Conservation (phyloP, 1,140 invertebrate genomes). For the Drosophila auraria region DNA sequence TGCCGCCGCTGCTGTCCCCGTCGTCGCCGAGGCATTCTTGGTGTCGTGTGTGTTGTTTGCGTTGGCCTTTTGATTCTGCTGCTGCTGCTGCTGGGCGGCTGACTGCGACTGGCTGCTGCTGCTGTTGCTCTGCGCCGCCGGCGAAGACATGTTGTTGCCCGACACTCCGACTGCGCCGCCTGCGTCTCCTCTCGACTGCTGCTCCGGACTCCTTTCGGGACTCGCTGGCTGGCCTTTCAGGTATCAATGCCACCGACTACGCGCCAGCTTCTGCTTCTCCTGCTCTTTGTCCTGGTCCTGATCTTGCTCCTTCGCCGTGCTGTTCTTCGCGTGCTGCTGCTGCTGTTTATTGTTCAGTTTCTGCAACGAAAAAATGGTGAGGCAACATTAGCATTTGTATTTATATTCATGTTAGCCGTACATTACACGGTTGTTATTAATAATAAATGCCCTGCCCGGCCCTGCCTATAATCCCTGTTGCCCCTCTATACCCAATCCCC, state of each 20-base stretch:
- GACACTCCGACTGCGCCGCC: constrained; percentile 18
- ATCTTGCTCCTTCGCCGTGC: background rate
- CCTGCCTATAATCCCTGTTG: background rate
- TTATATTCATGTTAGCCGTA: constrained; percentile 41
- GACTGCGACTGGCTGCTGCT: constrained; percentile 60
- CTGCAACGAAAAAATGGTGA: constrained; percentile 27
- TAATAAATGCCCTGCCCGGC: constrained; percentile 17
- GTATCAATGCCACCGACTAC: constrained; percentile 34
- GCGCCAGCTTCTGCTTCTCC: constrained; percentile 15
- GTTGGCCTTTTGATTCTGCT: constrained; percentile 52
- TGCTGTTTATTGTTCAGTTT: constrained; percentile 15
- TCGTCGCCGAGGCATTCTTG: constrained; percentile 55
- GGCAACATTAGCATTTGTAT: constrained; percentile 31
- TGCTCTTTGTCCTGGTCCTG: constrained; percentile 9
- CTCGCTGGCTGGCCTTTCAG: constrained; percentile 12
- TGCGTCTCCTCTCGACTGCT: constrained; percentile 15
- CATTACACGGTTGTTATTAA: constrained; percentile 26
- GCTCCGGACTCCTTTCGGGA: background rate
- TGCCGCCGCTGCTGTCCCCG: constrained; percentile 49
- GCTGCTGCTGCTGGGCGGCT: constrained; percentile 51
- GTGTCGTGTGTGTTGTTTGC: constrained; percentile 52
- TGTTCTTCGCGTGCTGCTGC: background rate
- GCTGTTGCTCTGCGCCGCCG: constrained; percentile 75
- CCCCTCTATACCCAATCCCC: background rate
- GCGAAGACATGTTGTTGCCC: constrained; percentile 69